Percentiles rank a stretch among this genome's conserved stretches.
phyloP scores from a whole-genome alignment of 2,888 invertebrate genomes.

The Drosophila leonis region DNA sequence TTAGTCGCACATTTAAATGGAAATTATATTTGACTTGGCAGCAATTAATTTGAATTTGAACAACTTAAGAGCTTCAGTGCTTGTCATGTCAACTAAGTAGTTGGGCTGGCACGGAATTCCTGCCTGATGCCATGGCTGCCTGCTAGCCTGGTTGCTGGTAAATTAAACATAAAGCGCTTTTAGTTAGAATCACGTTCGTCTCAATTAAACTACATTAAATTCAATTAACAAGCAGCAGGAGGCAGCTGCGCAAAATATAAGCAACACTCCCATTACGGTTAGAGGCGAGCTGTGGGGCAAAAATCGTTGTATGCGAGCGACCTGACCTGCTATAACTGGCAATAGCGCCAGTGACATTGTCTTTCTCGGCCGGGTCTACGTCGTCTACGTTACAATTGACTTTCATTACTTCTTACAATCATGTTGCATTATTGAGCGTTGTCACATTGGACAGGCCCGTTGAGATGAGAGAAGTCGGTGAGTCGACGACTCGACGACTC shows the following conservation, averaged over 20 bases:
- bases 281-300: conserved; percentile 26
- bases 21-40: conserved; percentile 65
- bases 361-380: conserved; percentile 7
- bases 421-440: conserved; percentile 78
- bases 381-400: conserved; percentile 68
- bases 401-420: conserved; percentile 79
- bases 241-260: conserved; percentile 56
- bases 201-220: conserved; percentile 82
- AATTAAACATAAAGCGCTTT: conserved; percentile 81
- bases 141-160: conserved; percentile 53
- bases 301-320: conserved; percentile 13
- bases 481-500: conserved; percentile 28
- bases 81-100: conserved; percentile 57
- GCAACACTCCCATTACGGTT: conserved; percentile 76
- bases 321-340: conserved; percentile 37
- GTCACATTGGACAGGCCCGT: conserved; percentile 75
- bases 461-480: conserved; percentile 33
- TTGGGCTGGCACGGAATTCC: conserved; percentile 16
- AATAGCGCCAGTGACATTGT: conserved; percentile 29
- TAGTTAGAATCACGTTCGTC: conserved; percentile 81
- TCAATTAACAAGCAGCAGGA: conserved; percentile 70
- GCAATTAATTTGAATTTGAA: conserved; percentile 75
- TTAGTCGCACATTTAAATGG: conserved; percentile 35
- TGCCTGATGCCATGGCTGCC: conserved; percentile 6
- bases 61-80: conserved; percentile 68